phyloP scores from a whole-genome alignment of 2,888 invertebrate species.

The Adela reaumurella region DNA sequence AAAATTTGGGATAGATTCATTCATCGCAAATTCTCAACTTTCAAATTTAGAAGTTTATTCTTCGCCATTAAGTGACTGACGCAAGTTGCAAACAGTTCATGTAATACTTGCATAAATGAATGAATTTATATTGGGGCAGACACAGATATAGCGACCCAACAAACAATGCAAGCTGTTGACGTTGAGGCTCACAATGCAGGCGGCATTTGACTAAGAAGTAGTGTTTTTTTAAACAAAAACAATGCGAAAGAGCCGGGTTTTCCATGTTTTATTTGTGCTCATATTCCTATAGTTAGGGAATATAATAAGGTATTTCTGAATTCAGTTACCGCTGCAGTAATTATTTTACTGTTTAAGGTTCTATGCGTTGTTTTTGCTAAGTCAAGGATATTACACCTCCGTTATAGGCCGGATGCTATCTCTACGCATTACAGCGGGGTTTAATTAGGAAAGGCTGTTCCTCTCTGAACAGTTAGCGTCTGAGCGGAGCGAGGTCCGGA shows the following conservation, averaged over 20 bases:
- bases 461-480: not conserved
- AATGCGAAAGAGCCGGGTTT: not conserved
- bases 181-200: not conserved
- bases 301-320: too few species aligned
- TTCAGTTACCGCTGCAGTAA: too few species aligned
- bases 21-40: too few species aligned
- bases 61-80: not conserved
- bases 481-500: not conserved
- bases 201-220: not conserved
- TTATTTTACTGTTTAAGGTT: too few species aligned
- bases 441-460: not conserved
- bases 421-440: not conserved
- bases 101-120: not conserved
- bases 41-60: too few species aligned
- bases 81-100: not conserved
- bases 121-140: not conserved
- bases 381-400: not conserved
- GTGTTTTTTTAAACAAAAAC: not conserved
- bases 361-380: too few species aligned
- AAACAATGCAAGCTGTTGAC: not conserved
- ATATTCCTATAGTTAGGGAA: too few species aligned
- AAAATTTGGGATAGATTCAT: too few species aligned
- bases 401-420: not conserved
- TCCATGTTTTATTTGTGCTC: too few species aligned
- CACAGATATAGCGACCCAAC: not conserved